Evolutionary conservation across 2,797 vertebrate species (phyloP), one percentile per base, ranked within the genome.

Genomic region (Sternarchorhynchus goeldii): DNA sequence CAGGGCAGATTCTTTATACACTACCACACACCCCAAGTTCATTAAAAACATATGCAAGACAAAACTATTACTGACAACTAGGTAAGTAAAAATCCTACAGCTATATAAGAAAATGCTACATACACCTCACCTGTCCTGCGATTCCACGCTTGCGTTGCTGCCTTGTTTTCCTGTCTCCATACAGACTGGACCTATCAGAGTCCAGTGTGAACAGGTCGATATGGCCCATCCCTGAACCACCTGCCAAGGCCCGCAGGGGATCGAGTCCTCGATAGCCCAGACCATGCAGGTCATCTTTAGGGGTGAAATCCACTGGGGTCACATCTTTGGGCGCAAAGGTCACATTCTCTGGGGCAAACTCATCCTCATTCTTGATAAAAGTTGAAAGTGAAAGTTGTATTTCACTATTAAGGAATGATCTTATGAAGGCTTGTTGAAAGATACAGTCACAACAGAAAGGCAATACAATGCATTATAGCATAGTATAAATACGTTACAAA

Each of bases 311-410:
- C 25, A 98, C 90, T 0, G 96, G 96, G 6, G 90, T 95, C 75
- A 96, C 91, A 0, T 98, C 97, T 86, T 96, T 97, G 0, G 97
- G 97, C 0, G 97, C 97, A 88, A 98, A 99, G 0, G 96, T 99
- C 85, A 96, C 94, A 4, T 97, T 92, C 78, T 95, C 94, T 6
- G 95, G 97, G 72, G 94, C 86, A 65, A 96, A 97, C 57, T 96
- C 95, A 7, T 95, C 95, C 1, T 95, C 95, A 0, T 95, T 94
- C 73, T 96, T 21, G 7, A 70, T 17, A 57, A 21, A 64, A 55
- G 34, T 14, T 20, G 6, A 5, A 66, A 5, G n/a, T 41, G 45
- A 50, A 50, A 50, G 8, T 50, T 50, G 45, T 2, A 50, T 50
- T 50, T 50, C 45, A 50, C 45, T 12, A 50, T 50, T 8, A 45